Evolutionary conservation across 2,113 vertebrate genomes (phyloP).

Genomic region (Channa argus): DNA sequence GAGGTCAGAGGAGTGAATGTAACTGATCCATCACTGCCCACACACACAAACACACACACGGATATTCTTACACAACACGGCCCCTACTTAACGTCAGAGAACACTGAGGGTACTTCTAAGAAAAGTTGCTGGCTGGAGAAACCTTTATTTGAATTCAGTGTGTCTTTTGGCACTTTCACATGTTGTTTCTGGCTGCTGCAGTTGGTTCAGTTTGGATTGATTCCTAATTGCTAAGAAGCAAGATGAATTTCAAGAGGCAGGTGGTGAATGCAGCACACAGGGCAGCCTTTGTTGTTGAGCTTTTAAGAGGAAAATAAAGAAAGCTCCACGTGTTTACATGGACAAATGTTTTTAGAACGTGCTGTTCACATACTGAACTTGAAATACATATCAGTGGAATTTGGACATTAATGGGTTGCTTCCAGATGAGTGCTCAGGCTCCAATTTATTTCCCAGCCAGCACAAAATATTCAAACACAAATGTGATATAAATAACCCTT

Average conservation of each 20-base stretch:
- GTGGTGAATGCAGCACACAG: slow-evolving; percentile 34
- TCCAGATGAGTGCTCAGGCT: slow-evolving; percentile 10
- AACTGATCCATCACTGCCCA: neutral
- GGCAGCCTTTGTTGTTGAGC: slow-evolving; percentile 34
- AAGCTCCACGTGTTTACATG: neutral
- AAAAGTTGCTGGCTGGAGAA: slow-evolving; percentile 10
- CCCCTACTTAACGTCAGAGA: neutral
- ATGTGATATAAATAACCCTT: slow-evolving; percentile 39
- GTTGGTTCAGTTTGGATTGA: neutral
- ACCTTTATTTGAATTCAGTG: neutral
- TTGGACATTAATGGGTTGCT: neutral
- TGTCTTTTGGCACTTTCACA: neutral
- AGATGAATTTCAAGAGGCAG: slow-evolving; percentile 59
- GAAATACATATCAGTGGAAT: slow-evolving; percentile 13
- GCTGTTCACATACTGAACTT: neutral
- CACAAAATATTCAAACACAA: slow-evolving; percentile 49
- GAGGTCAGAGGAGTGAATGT: neutral
- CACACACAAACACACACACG: neutral
- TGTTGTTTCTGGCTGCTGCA: neutral
- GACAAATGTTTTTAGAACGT: slow-evolving; percentile 1
- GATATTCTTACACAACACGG: slow-evolving; percentile 18
- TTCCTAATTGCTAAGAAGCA: slow-evolving; percentile 22
- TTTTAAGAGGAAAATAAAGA: slow-evolving; percentile 13
- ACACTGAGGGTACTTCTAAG: slow-evolving; percentile 7
- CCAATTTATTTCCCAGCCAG: slow-evolving; percentile 15